Base-by-base conservation (phyloP, 2,888 invertebrate species). In the Thecocarcelia acutangulata region DNA sequence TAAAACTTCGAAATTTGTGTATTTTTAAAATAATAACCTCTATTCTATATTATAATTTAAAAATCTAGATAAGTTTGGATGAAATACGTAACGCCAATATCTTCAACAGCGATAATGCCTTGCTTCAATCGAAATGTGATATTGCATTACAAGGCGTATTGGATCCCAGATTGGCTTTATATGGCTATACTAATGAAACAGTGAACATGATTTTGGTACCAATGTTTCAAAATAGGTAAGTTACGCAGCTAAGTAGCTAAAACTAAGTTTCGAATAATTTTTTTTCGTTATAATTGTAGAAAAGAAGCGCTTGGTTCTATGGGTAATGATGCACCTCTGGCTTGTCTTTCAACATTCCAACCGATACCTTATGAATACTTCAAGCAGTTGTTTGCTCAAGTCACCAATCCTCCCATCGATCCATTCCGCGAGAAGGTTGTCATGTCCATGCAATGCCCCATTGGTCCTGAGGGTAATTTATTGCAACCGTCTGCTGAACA, bases 351-450 rank as follows among this genome's bases (percentile, higher is more conserved):
- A 0, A 93, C 94, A 89, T 98, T 97, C 92, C 97, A 98, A 89
- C 99, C 99, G 9, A 92, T 98, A 77, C 93, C 97, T 1, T 99
- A 98, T 91, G 97, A 97, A 86, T 99, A 99, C 91, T 99, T 99
- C 93, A 99, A 99, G 90, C 99, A 99, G 90, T 92, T 99, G 56
- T 99, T 99, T 91, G 99, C 99, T 42, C 99, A 99, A 93, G 97
- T 98, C 86, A 99, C 99, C 86, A 99, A 99, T 92, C 99, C 99
- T 5, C 99, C 99, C 4, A 99, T 99, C 85, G 99, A 99, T 92
- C 99, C 99, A 44, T 99, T 99, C 93, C 93, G 93, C 86, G 99
- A 99, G 92, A 97, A 97, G 91, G 96, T 99, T 84, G 98, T 99
- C 81, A 99, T 99, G 99, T 98, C 98, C 0, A 92, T 99, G 90